Conservation (phyloP, 2,797 vertebrate species). For the Gallinago stenura region DNA sequence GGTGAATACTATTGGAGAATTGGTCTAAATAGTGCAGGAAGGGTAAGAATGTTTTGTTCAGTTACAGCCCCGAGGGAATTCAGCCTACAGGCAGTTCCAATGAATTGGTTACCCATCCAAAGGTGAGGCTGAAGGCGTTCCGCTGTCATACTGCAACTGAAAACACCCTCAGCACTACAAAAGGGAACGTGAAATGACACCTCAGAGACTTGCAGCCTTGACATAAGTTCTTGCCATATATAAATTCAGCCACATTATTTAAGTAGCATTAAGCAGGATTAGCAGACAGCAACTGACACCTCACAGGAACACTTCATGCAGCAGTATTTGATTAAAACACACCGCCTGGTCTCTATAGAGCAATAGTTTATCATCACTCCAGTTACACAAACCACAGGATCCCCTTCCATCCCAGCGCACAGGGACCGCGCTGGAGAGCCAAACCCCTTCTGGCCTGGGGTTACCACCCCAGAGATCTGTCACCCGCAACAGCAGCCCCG, state of each 20-base stretch:
- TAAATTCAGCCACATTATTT: not conserved
- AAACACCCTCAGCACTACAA: not conserved
- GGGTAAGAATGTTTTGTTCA: not conserved
- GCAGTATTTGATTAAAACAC: not conserved
- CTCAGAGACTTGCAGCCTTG: not conserved
- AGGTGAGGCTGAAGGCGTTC: not conserved
- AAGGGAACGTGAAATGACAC: fast-evolving
- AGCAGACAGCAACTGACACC: not conserved
- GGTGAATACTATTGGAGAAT: not conserved
- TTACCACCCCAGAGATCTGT: not conserved
- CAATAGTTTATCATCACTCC: not conserved
- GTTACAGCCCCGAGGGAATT: not conserved
- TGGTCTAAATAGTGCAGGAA: not conserved
- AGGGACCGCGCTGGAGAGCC: fast-evolving
- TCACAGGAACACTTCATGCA: not conserved
- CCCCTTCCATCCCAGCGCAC: not conserved
- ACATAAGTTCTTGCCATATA: not conserved
- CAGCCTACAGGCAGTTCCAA: not conserved
- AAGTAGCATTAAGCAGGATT: not conserved
- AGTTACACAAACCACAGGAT: not conserved
- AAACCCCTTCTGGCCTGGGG: not conserved
- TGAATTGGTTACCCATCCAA: fast-evolving
- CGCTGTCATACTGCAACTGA: not conserved
- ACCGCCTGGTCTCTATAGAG: not conserved
- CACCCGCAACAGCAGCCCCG: fast-evolving